A percentile compares a stretch with the other conserved stretches of the same genome.
phyloP scores from a whole-genome alignment of 2,797 vertebrate species.

The Cyprinella venusta region DNA sequence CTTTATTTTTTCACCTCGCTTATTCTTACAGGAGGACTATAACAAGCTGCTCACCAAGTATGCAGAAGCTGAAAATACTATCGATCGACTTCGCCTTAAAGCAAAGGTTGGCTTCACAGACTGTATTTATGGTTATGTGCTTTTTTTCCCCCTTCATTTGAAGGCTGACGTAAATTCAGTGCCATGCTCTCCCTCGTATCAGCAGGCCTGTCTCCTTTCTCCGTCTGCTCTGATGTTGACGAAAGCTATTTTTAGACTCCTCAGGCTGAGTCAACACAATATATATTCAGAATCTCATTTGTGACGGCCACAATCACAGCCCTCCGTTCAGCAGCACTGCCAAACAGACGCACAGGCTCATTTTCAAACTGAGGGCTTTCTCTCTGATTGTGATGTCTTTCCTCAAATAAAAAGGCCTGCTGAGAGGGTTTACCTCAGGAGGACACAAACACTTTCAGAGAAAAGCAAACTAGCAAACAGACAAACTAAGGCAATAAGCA shows the following conservation, averaged over 20 bases:
- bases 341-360: not conserved
- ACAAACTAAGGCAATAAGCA: conserved; percentile 3
- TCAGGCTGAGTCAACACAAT: conserved; percentile 37
- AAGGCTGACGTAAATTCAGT: conserved; percentile 1
- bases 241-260: conserved; percentile 53
- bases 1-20: not conserved
- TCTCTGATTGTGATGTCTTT: not conserved
- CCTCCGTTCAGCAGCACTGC: not conserved
- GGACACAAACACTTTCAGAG: not conserved
- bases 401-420: conserved; percentile 4
- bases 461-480: not conserved
- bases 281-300: conserved; percentile 31
- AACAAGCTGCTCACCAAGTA: conserved; percentile 91
- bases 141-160: not conserved
- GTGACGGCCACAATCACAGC: conserved; percentile 22
- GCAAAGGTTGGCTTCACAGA: conserved; percentile 82
- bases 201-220: conserved; percentile 14
- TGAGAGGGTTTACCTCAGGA: not conserved
- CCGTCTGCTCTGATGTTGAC: conserved; percentile 26
- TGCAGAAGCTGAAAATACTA: conserved; percentile 93
- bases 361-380: not conserved
- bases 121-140: conserved; percentile 4
- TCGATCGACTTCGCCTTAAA: conserved; percentile 90
- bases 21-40: conserved; percentile 84
- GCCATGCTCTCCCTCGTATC: not conserved